Conservation (phyloP, 1,140 invertebrate species). For the Latrodectus geometricus region DNA sequence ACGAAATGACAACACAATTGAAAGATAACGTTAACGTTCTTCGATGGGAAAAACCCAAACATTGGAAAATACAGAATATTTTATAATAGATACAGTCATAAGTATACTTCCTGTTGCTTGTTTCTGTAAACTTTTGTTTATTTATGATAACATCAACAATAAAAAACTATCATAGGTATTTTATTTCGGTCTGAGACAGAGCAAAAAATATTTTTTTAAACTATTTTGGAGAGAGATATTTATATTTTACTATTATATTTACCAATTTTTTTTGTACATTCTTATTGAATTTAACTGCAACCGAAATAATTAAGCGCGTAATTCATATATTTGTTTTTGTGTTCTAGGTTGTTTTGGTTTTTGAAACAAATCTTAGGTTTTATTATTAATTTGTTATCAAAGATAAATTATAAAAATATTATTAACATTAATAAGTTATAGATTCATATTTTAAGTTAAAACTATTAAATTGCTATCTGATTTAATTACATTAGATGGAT, state of each 20-base stretch:
- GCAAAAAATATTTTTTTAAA: not conserved
- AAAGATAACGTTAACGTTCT: slow-evolving; percentile 43
- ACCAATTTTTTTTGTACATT: too few species aligned
- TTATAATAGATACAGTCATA: slow-evolving; percentile 5
- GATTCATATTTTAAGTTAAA: too few species aligned
- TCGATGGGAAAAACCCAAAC: slow-evolving; percentile 51
- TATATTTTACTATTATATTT: too few species aligned
- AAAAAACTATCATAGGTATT: not conserved
- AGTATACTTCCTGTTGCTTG: not conserved
- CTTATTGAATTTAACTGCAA: not conserved
- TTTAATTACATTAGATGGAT: not conserved
- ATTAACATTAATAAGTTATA: too few species aligned
- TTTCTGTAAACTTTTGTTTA: too few species aligned
- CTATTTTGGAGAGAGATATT: not conserved
- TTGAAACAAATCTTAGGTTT: too few species aligned
- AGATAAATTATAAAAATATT: too few species aligned
- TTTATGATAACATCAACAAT: too few species aligned
- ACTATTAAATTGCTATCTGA: not conserved
- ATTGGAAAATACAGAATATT: slow-evolving; percentile 49
- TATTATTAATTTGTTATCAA: too few species aligned
- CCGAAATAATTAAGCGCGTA: not conserved
- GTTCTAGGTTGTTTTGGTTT: too few species aligned
- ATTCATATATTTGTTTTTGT: not conserved
- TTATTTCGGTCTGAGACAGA: not conserved
- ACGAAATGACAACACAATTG: not conserved